Conservation (phyloP, 2,113 vertebrate species). For the Psettodes erumei region DNA sequence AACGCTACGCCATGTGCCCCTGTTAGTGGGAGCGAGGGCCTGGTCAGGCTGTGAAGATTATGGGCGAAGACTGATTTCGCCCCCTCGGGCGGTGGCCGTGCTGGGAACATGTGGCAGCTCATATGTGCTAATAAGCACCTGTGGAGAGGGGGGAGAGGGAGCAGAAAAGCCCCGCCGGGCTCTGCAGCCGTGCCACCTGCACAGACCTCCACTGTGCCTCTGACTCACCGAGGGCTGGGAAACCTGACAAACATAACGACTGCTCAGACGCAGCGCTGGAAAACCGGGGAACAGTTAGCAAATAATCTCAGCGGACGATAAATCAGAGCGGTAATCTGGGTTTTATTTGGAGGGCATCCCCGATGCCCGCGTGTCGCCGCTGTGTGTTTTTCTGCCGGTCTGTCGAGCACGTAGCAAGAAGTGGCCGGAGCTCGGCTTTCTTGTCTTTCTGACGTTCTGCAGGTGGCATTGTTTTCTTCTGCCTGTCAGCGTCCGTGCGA, state of each 20-base stretch:
- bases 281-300: conserved; percentile 29
- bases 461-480: conserved; percentile 4
- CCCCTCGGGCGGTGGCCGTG: conserved; percentile 76
- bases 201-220: conserved; percentile 78
- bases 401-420: background rate
- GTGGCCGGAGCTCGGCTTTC: background rate
- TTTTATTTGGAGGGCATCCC: conserved; percentile 12
- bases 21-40: conserved; percentile 68
- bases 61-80: conserved; percentile 81
- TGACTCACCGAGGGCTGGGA: conserved; percentile 56
- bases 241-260: conserved; percentile 56
- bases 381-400: conserved; percentile 11
- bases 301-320: conserved; percentile 8
- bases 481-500: background rate
- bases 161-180: conserved; percentile 74
- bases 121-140: conserved; percentile 88
- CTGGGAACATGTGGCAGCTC: conserved; percentile 85
- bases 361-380: background rate
- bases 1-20: conserved; percentile 70
- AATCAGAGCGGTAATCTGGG: background rate
- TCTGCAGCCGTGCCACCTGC: conserved; percentile 79
- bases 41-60: conserved; percentile 82
- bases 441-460: background rate
- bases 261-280: conserved; percentile 21
- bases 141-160: conserved; percentile 75